Percentiles rank a stretch among this genome's conserved stretches.
These are phyloP conservation scores for Mnemiopsis leidyi DNA, from an alignment of 37 sponge, comb jelly and placozoan species.

Conservation along the genomic window DNA sequence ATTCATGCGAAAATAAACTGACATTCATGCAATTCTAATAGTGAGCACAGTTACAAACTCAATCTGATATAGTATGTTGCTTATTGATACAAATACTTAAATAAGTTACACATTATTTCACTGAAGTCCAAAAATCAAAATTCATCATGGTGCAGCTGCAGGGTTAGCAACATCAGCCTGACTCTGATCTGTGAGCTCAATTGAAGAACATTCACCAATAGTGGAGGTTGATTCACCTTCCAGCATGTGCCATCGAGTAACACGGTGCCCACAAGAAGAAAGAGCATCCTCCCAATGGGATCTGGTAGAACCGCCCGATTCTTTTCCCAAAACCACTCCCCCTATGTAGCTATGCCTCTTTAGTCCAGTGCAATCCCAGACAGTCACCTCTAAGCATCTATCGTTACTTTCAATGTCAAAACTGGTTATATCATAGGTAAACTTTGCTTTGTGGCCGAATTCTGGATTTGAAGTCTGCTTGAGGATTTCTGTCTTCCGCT, in stretches of 20 bases:
- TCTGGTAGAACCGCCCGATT: slow-evolving; percentile 14
- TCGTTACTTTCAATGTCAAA: slow-evolving; percentile 59
- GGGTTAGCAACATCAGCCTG: background rate
- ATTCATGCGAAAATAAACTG: too few relatives aligned
- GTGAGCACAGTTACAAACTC: too few relatives aligned
- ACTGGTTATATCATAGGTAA: slow-evolving; percentile 46
- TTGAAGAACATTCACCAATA: background rate
- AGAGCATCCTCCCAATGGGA: slow-evolving; percentile 56
- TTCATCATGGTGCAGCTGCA: background rate
- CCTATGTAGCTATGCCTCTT: slow-evolving; percentile 31
- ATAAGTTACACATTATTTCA: too few relatives aligned
- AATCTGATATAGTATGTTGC: too few relatives aligned
- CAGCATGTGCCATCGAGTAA: slow-evolving; percentile 60
- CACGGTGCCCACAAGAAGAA: slow-evolving; percentile 38
- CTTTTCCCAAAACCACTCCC: slow-evolving; percentile 28
- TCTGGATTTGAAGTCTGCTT: slow-evolving; percentile 61
- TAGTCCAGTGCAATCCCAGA: slow-evolving; percentile 30
- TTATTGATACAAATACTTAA: too few relatives aligned
- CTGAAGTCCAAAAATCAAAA: background rate
- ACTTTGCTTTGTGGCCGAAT: slow-evolving; percentile 50
- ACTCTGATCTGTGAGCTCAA: background rate
- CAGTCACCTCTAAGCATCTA: slow-evolving; percentile 2
- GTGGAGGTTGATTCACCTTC: background rate
- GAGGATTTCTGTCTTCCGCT: slow-evolving; percentile 37
- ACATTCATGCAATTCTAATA: too few relatives aligned